Evolutionary conservation across 2,888 invertebrate species (phyloP).

Genomic region (Neria commutata): DNA sequence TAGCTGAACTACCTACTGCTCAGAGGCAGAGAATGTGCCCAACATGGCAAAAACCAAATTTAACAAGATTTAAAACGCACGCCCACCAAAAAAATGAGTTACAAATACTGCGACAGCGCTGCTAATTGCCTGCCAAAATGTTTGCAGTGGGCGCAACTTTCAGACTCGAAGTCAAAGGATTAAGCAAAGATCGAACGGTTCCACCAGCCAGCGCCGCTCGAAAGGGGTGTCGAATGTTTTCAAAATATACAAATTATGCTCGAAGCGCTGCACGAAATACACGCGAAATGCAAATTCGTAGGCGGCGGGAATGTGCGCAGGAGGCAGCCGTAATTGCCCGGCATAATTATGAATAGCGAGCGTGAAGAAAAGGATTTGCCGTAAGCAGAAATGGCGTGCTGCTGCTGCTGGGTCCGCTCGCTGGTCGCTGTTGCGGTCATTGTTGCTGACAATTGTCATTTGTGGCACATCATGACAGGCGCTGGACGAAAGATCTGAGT

Average conservation of each 20-base stretch:
- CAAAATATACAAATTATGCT: constrained; percentile 51
- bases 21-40: too few species aligned
- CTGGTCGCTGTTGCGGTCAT: constrained; percentile 50
- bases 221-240: constrained; percentile 53
- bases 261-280: too few species aligned
- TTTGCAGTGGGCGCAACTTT: background rate
- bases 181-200: background rate
- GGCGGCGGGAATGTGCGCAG: background rate
- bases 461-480: constrained; percentile 20
- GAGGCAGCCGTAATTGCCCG: constrained; percentile 48
- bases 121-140: background rate
- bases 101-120: background rate
- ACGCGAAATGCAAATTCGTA: too few species aligned
- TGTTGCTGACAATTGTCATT: constrained; percentile 57
- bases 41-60: too few species aligned
- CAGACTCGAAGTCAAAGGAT: background rate
- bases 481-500: too few species aligned
- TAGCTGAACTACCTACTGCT: too few species aligned
- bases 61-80: background rate
- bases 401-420: constrained; percentile 54
- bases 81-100: background rate
- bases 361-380: background rate
- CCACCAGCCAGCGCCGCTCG: constrained; percentile 5
- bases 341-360: constrained; percentile 49
- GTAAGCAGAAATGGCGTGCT: background rate